These are phyloP conservation scores for Vultur gryphus DNA, from an alignment of 2,797 vertebrate genomes.

Conservation along the genomic window DNA sequence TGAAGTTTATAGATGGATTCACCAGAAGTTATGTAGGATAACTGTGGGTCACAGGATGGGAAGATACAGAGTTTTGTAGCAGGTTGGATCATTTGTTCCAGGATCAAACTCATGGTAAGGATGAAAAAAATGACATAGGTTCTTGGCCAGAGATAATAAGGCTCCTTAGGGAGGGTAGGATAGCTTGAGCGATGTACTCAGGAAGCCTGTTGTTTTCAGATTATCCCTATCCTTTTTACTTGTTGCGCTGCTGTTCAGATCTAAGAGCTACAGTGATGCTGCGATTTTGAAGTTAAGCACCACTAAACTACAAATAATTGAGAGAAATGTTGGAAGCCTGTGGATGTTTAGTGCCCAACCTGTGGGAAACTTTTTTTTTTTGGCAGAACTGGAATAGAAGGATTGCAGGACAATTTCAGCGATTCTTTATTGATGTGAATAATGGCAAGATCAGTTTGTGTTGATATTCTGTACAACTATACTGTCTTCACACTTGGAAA, in stretches of 20 bases:
- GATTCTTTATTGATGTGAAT: background rate
- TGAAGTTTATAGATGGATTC: background rate
- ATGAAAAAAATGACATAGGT: background rate
- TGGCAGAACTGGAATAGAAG: background rate
- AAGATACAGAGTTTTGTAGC: background rate
- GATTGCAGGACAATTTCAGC: background rate
- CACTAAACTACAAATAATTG: background rate
- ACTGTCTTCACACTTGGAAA: background rate
- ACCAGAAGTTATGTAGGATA: background rate
- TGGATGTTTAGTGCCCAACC: background rate
- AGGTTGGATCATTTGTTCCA: background rate
- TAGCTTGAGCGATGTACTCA: background rate
- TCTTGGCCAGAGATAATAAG: background rate
- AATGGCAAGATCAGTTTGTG: background rate
- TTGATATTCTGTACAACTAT: background rate
- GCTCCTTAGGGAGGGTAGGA: background rate
- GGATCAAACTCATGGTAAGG: background rate
- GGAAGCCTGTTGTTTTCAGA: background rate
- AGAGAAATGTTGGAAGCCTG: background rate
- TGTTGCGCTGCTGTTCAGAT: background rate
- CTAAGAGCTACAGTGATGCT: background rate
- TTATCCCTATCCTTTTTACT: background rate
- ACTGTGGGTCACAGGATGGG: background rate
- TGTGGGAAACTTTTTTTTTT: background rate
- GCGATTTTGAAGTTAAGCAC: background rate